Percentiles rank a stretch among this genome's conserved stretches.
phyloP scores from a whole-genome alignment of 2,797 vertebrate genomes.

The Thripadectes ignobilis region DNA sequence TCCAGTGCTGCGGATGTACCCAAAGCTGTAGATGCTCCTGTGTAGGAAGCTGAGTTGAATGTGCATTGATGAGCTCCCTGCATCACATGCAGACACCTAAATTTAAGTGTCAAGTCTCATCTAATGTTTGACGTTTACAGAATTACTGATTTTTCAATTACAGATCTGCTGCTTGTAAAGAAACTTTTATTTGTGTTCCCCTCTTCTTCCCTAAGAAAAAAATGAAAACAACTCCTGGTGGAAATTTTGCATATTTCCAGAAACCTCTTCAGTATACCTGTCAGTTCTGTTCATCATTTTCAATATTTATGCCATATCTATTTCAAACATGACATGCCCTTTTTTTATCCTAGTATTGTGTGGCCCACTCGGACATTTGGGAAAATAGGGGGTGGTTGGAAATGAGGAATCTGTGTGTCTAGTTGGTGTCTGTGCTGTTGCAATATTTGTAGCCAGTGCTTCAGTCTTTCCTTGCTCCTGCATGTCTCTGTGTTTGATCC shows the following conservation, averaged over 20 bases:
- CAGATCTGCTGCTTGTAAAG: background rate
- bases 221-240: background rate
- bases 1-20: accelerated
- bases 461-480: background rate
- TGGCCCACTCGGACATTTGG: background rate
- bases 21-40: background rate
- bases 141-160: background rate
- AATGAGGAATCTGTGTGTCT: accelerated
- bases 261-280: background rate
- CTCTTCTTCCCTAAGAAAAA: background rate
- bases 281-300: background rate
- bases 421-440: background rate
- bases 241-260: background rate
- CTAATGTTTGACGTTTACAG: background rate
- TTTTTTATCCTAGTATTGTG: background rate
- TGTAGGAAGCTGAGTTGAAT: background rate
- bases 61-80: accelerated
- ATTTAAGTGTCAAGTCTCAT: background rate
- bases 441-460: background rate
- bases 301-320: background rate
- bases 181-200: background rate
- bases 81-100: background rate
- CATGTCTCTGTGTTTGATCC: background rate
- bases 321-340: background rate
- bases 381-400: background rate